Evolutionary conservation across 2,113 vertebrate species (phyloP).

Genomic region (Indicator indicator): DNA sequence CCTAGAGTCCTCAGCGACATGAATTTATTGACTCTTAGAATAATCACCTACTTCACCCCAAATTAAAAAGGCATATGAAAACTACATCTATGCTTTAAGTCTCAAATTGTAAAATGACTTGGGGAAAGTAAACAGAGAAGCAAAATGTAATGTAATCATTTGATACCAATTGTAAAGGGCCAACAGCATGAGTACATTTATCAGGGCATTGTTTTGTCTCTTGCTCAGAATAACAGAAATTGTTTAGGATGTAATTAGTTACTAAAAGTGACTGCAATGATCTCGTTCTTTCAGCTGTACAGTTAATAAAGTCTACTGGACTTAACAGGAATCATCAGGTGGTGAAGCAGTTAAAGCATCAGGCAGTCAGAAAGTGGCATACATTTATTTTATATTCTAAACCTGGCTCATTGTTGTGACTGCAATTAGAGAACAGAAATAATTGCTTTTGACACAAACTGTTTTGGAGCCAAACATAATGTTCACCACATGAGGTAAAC

Average conservation of each 20-base stretch:
- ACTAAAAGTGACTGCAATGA: neutral
- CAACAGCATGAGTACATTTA: neutral
- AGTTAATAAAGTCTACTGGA: neutral
- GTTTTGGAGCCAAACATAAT: conserved; percentile 38
- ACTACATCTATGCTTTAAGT: neutral
- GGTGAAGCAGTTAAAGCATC: neutral
- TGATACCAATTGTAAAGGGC: neutral
- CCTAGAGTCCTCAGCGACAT: neutral
- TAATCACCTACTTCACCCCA: conserved; percentile 38
- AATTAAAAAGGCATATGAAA: conserved; percentile 21
- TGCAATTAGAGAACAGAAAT: conserved; percentile 30
- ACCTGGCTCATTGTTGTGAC: neutral
- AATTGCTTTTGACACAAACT: conserved; percentile 54
- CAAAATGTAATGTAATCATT: neutral
- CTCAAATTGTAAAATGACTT: conserved; percentile 33
- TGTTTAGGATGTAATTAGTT: neutral
- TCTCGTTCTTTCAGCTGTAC: neutral
- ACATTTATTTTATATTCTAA: conserved; percentile 1
- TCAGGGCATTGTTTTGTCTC: neutral
- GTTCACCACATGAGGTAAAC: conserved; percentile 41
- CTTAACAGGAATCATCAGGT: neutral
- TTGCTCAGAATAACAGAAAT: neutral
- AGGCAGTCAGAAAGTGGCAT: neutral
- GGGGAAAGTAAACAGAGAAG: neutral
- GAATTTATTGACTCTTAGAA: conserved; percentile 33